Conservation (phyloP, 2,797 vertebrate species). For the Apogon hyalosoma region DNA sequence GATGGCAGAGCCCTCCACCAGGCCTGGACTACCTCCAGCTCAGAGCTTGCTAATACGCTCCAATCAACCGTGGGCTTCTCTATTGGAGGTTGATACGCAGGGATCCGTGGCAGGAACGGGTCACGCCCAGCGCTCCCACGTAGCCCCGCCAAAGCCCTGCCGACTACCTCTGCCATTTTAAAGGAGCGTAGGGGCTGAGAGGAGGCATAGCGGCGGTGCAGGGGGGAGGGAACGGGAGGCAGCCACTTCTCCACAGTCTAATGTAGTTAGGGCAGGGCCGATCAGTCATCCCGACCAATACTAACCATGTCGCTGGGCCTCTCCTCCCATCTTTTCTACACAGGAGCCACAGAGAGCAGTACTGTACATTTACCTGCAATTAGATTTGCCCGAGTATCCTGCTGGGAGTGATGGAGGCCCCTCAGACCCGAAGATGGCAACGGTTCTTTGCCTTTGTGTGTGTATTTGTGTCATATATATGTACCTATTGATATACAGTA, state of each 20-base stretch:
- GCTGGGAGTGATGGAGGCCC: constrained; percentile 79
- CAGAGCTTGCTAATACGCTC: constrained; percentile 59
- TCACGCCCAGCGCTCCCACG: constrained; percentile 43
- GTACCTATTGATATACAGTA: not conserved
- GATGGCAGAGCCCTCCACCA: constrained; percentile 75
- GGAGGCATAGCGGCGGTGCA: constrained; percentile 24
- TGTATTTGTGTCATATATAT: constrained; percentile 2
- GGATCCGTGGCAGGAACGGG: constrained; percentile 42
- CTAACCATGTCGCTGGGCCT: constrained; percentile 83
- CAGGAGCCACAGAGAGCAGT: constrained; percentile 75
- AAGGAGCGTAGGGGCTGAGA: constrained; percentile 33
- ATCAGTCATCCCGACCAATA: constrained; percentile 85
- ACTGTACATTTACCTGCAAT: constrained; percentile 84
- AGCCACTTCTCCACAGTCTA: constrained; percentile 80
- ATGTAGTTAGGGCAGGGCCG: constrained; percentile 76
- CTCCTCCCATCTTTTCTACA: constrained; percentile 77
- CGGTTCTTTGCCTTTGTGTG: constrained; percentile 39
- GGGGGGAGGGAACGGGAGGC: constrained; percentile 50
- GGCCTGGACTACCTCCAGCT: constrained; percentile 71
- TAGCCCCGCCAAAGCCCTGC: constrained; percentile 18
- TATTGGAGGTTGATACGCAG: constrained; percentile 51
- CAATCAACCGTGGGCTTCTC: constrained; percentile 62
- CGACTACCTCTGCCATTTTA: constrained; percentile 41
- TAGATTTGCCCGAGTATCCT: constrained; percentile 80
- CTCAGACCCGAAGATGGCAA: constrained; percentile 67